Base-by-base conservation (phyloP, 2,888 invertebrate genomes). In the Parnassius glacialis region DNA sequence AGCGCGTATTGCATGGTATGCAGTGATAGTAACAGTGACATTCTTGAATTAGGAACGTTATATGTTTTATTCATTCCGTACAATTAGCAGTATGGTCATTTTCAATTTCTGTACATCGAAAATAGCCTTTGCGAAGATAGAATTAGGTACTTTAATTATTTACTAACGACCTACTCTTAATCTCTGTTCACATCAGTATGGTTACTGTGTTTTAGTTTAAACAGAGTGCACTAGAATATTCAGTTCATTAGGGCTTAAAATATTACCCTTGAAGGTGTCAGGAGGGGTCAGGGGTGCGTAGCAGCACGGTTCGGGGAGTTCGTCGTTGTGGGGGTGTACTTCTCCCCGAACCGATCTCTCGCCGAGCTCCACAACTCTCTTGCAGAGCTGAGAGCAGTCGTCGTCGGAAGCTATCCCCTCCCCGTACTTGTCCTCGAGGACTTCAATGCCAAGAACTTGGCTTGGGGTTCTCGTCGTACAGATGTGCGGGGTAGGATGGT, bases 11-110 rank as follows among this genome's bases (percentile, higher is more conserved):
- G 25, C 25, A 3, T 3, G 25, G 25, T 5, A n/a, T 12, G 44
- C 50, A 53, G 53, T 57, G 53, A 62, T 53, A 62, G 48, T 48
- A 53, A 53, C 57, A 52, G 48, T 57, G 62, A 62, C 57, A 62
- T 57, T 62, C 57, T 57, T 53, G 53, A 57, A 62, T 62, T 58
- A 62, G 62, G 62, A 57, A 52, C 57, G 57, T 44, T 52, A 43
- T 41, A 20, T 48, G 57, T 62, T 62, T 62, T 53, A 62, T 62
- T 62, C 53, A 25, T 62, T 62, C 57, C 42, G 48, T 50, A 57
- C 57, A 62, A 57, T 62, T 62, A 57, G 57, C 53, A 41, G 25
- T n/a, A 13, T 45, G 20, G 50, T 50, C 48, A 50, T 50, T 57
- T 43, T 2, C 43, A 48, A 13, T 13, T 54, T 42, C 13, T 57